These are phyloP conservation scores for Agrochola lychnidis DNA, from an alignment of 2,888 invertebrate species.

Conservation along the genomic window DNA sequence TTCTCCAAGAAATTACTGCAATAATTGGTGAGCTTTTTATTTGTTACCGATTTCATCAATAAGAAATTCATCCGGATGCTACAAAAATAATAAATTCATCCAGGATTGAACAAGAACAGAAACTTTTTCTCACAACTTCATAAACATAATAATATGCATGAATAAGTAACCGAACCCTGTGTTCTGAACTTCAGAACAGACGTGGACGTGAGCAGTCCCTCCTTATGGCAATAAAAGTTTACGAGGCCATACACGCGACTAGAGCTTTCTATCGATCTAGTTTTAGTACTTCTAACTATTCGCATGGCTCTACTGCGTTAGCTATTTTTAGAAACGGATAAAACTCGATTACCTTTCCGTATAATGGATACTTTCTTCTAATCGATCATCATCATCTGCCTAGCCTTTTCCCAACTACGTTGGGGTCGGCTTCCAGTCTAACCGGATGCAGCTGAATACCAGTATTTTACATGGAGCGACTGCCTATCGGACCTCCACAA, in stretches of 20 bases:
- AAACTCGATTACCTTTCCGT: constrained; percentile 4
- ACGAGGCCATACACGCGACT: constrained; percentile 59
- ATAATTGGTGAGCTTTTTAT: not conserved
- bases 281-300: constrained; percentile 54
- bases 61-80: not conserved
- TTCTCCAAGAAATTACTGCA: not conserved
- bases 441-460: no score
- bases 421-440: no score
- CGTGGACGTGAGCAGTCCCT: constrained; percentile 33
- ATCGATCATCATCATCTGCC: no score
- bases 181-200: constrained; percentile 26
- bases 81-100: not conserved
- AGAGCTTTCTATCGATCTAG: constrained; percentile 62
- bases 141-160: constrained; percentile 41
- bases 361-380: not conserved
- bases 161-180: constrained; percentile 26
- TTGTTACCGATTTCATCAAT: not conserved
- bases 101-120: constrained; percentile 6
- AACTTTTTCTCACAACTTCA: constrained; percentile 22
- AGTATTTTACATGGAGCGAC: no score
- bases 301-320: constrained; percentile 28
- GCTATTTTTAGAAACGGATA: constrained; percentile 39
- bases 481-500: no score
- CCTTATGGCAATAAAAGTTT: constrained; percentile 64
- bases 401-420: no score